Conservation (phyloP, 1,140 invertebrate species). For the Gryon sp. region DNA sequence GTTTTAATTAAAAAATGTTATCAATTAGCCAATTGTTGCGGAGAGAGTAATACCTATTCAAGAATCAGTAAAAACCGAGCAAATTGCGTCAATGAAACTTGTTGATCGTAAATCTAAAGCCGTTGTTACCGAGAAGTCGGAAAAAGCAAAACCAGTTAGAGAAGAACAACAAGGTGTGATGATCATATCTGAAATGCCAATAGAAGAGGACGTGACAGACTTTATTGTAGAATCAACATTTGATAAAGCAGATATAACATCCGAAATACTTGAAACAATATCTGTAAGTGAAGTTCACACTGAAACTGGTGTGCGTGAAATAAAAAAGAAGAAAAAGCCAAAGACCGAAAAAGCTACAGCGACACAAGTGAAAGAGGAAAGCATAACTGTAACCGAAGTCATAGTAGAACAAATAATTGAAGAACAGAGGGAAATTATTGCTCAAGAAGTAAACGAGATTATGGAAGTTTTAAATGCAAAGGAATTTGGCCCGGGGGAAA, state of each 20-base stretch:
- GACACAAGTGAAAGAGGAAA: constrained; percentile 75
- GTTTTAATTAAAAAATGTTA: background rate
- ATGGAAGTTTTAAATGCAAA: constrained; percentile 86
- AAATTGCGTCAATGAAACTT: constrained; percentile 82
- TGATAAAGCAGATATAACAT: constrained; percentile 69
- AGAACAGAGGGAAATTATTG: constrained; percentile 82
- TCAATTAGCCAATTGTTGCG: constrained; percentile 73
- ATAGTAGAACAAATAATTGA: constrained; percentile 80
- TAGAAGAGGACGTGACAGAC: constrained; percentile 78
- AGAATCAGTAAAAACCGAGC: constrained; percentile 82
- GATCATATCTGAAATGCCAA: constrained; percentile 80
- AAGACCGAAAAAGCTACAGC: constrained; percentile 71
- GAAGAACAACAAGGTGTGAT: constrained; percentile 81
- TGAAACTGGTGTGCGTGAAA: constrained; percentile 76
- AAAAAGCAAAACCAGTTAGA: constrained; percentile 79
- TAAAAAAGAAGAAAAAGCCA: constrained; percentile 71
- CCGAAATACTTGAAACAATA: constrained; percentile 74
- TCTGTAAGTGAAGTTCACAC: constrained; percentile 77
- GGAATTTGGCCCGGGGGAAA: constrained; percentile 89
- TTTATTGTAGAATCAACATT: constrained; percentile 67
- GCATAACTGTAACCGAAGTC: constrained; percentile 75
- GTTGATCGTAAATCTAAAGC: constrained; percentile 80
- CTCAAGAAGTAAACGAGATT: constrained; percentile 86
- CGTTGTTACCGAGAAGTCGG: constrained; percentile 70
- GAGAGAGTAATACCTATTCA: constrained; percentile 80